phyloP scores from a whole-genome alignment of 2,113 vertebrate species.

The Holacanthus passer region DNA sequence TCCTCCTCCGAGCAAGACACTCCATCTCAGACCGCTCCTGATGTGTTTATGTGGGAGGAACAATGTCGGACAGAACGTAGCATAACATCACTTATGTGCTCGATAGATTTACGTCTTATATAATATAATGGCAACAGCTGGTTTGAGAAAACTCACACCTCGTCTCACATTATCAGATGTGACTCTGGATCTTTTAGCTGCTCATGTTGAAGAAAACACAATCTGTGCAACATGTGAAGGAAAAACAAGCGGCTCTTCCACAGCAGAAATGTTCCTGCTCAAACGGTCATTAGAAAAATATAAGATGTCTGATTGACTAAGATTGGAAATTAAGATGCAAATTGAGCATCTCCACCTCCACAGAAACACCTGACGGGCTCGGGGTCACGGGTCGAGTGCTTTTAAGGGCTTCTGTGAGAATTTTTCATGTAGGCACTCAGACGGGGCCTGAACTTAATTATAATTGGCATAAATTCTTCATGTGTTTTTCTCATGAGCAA shows the following conservation, averaged over 20 bases:
- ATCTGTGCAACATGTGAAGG: fast-evolving
- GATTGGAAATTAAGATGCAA: constrained; percentile 55
- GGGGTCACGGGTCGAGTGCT: constrained; percentile 44
- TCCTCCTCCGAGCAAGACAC: not conserved
- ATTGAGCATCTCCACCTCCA: constrained; percentile 33
- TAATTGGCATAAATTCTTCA: constrained; percentile 36
- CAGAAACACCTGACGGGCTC: constrained; percentile 6
- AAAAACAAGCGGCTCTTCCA: not conserved
- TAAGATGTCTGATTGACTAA: constrained; percentile 27
- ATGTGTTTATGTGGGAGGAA: not conserved
- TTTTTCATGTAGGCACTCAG: not conserved
- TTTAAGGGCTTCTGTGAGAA: constrained; percentile 31
- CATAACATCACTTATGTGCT: not conserved
- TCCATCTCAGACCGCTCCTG: not conserved
- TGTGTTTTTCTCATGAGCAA: constrained; percentile 22
- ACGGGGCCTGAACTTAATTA: not conserved
- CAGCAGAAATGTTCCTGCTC: not conserved
- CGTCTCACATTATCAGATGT: not conserved
- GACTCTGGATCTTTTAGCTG: not conserved
- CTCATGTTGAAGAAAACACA: not conserved
- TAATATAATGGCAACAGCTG: not conserved
- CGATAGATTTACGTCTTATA: not conserved
- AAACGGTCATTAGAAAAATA: constrained; percentile 49
- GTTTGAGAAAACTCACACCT: not conserved
- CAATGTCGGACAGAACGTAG: too few species aligned